phyloP scores from a whole-genome alignment of 2,113 vertebrate species.

The Myocastor coypus region DNA sequence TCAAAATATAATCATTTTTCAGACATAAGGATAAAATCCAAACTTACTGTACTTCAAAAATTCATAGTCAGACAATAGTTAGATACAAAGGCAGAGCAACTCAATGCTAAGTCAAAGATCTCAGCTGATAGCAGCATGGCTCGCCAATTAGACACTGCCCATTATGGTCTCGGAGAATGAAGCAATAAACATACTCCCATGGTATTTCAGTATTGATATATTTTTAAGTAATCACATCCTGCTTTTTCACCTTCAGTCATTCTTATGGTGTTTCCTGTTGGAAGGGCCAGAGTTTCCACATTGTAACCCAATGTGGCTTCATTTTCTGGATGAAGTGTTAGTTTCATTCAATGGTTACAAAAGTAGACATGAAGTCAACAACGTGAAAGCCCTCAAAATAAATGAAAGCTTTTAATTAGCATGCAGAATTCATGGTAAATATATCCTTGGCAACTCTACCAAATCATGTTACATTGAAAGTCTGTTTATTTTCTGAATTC shows the following conservation, averaged over 20 bases:
- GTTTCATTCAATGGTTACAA: not conserved
- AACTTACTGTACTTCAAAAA: not conserved
- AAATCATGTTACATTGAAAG: not conserved
- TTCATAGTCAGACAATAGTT: not conserved
- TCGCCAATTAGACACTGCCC: not conserved
- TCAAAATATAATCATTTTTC: not conserved
- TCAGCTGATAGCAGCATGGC: accelerated
- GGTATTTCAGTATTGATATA: not conserved
- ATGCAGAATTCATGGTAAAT: not conserved
- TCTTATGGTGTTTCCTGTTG: accelerated
- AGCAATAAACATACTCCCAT: not conserved
- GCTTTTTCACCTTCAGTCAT: not conserved
- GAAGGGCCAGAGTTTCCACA: not conserved
- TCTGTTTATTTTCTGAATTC: slow-evolving; percentile 29
- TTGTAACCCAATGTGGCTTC: not conserved
- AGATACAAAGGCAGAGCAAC: not conserved
- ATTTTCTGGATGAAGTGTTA: not conserved
- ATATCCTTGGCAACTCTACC: not conserved
- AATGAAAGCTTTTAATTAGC: not conserved
- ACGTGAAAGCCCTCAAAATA: not conserved
- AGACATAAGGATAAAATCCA: not conserved
- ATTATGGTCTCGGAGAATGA: not conserved
- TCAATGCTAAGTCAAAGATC: not conserved
- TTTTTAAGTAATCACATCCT: not conserved
- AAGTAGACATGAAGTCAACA: not conserved